Evolutionary conservation across 2,888 invertebrate species (phyloP), one percentile per base, ranked within the genome.

Genomic region (Acronicta aceris): DNA sequence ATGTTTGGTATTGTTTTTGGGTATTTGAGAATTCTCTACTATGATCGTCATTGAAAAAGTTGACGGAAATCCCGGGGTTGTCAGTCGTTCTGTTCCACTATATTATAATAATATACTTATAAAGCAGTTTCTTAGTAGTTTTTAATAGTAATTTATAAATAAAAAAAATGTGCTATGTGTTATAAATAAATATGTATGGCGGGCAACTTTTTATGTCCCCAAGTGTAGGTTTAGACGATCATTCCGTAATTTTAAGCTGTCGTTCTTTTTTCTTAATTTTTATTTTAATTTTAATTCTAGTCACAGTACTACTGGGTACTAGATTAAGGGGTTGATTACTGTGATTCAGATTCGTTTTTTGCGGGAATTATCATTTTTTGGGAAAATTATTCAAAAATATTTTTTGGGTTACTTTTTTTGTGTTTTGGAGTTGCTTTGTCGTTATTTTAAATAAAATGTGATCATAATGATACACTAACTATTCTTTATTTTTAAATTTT

Each of bases 241-340:
- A 83, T 84, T 85, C 85, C 83, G 74, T 79, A 74, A 66, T 75
- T 61, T 65, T 65, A 71, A 76, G 67, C 71, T 73, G 64, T 71
- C 55, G 30, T 45, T 21, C 4, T 46, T 74, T 76, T 77, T 74
- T 74, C 59, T 70, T 78, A 74, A 79, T 81, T 78, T 78, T 83
- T 74, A 68, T 75, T 79, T n/a, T n/a, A n/a, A n/a, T n/a, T 80
- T 81, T 82, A 87, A 86, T 86, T 89, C 92, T 93, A 93, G 93
- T 93, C 93, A 93, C 88, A 89, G 89, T 89, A 77, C 78, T 88
- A 81, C 87, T 90, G 87, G 84, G 80, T 89, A 87, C 89, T 91
- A 89, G 89, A 87, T 80, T 71, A 82, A 85, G 76, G 81, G 63
- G 59, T 57, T 65, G 51, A 48, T 45, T 55, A 52, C 51, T 54